phyloP scores from a whole-genome alignment of 2,113 vertebrate genomes.

The Periophthalmodon schlosseri region DNA sequence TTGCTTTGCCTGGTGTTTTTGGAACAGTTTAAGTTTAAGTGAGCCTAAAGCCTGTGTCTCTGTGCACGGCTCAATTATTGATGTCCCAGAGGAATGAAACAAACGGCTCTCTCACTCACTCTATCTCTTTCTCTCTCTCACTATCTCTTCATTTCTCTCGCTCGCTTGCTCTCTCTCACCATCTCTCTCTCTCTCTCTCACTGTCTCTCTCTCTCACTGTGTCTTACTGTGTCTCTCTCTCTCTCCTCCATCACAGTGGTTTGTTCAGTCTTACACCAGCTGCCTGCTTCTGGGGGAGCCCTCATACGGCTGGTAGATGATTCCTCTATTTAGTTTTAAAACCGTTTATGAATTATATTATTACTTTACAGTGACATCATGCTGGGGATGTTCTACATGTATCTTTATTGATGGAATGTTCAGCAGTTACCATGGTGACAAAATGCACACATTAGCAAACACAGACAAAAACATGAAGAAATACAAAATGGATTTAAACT shows the following conservation, averaged over 20 bases:
- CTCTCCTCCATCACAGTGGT: constrained; percentile 3
- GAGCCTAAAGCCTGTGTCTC: constrained; percentile 10
- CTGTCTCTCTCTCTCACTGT: not conserved
- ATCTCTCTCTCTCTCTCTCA: no score
- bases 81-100: constrained; percentile 19
- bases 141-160: no score
- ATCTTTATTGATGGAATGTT: no score
- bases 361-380: no score
- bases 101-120: constrained; percentile 18
- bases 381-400: no score
- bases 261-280: constrained; percentile 31
- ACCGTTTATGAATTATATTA: no score
- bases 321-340: no score
- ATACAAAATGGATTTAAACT: no score
- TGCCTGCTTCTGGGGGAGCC: constrained; percentile 2
- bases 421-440: no score
- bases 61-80: constrained; percentile 49
- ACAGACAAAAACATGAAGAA: no score
- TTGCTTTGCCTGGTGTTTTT: not conserved
- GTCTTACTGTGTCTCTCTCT: constrained; percentile 1
- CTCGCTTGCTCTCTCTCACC: no score
- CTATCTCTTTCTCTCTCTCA: not conserved
- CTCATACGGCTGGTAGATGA: constrained; percentile 3
- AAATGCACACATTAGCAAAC: no score
- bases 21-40: not conserved